phyloP scores from a whole-genome alignment of 2,888 invertebrate genomes.

The Rhodophaea formosa region DNA sequence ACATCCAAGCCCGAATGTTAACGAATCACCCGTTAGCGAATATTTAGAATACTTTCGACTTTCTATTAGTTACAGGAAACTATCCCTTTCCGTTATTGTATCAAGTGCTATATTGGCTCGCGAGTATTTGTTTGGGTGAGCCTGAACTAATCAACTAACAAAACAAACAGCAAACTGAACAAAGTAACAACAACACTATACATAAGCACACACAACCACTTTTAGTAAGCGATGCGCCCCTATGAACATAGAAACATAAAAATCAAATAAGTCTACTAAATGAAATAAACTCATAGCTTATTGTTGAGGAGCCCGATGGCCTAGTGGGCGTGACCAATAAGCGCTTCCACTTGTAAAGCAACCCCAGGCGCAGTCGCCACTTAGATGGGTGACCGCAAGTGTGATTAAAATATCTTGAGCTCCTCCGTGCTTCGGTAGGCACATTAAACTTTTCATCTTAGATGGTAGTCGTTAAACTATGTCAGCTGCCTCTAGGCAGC shows the following conservation, averaged over 20 bases:
- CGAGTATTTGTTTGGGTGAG: slow-evolving; percentile 31
- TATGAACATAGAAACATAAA: neutral
- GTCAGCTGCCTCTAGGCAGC: too few relatives aligned
- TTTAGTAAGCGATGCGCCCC: neutral
- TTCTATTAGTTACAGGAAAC: neutral
- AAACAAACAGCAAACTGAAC: slow-evolving; percentile 6
- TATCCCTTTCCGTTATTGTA: neutral
- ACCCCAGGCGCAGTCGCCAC: too few relatives aligned
- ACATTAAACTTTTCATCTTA: too few relatives aligned
- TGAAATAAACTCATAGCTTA: too few relatives aligned
- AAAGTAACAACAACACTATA: slow-evolving; percentile 6
- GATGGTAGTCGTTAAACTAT: too few relatives aligned
- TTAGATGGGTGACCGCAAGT: too few relatives aligned
- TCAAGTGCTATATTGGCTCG: neutral
- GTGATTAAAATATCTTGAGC: too few relatives aligned
- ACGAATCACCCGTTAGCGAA: neutral
- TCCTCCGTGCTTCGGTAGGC: too few relatives aligned
- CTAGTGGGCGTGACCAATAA: too few relatives aligned
- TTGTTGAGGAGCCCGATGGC: too few relatives aligned
- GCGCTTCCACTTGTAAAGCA: too few relatives aligned
- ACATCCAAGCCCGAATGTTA: neutral
- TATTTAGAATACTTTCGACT: neutral
- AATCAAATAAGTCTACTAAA: neutral
- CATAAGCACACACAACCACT: neutral
- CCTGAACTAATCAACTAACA: slow-evolving; percentile 50